phyloP scores from a whole-genome alignment of 1,140 invertebrate genomes.

The Globodera ellingtonae region DNA sequence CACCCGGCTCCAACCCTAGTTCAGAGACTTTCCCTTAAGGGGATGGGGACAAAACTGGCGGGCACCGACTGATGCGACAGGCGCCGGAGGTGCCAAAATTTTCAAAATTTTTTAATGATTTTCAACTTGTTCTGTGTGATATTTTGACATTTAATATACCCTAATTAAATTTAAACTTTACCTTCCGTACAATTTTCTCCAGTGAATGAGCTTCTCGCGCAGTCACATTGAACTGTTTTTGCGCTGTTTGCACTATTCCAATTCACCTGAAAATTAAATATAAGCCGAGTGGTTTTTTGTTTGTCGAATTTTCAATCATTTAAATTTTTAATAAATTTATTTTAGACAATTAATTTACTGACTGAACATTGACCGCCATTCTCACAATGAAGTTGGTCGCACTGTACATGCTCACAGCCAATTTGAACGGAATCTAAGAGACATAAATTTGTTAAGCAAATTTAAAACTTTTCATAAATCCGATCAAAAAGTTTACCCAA shows the following conservation, averaged over 20 bases:
- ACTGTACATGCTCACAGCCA: conserved; percentile 48
- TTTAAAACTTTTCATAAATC: too few species aligned
- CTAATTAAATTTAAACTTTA: conserved; percentile 2
- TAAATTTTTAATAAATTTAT: not conserved
- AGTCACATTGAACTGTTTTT: conserved; percentile 45
- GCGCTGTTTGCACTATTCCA: not conserved
- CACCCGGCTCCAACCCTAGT: too few species aligned
- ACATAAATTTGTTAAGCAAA: conserved; percentile 12
- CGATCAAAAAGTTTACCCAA: too few species aligned
- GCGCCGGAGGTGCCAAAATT: too few species aligned
- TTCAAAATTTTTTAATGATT: too few species aligned
- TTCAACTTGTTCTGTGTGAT: too few species aligned
- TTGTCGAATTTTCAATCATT: not conserved
- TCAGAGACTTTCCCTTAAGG: too few species aligned
- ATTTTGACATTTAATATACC: too few species aligned
- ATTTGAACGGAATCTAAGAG: conserved; percentile 45
- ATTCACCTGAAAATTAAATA: not conserved
- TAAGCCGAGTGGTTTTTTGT: not conserved
- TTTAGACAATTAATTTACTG: conserved; percentile 24
- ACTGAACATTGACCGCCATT: conserved; percentile 56
- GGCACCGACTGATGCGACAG: too few species aligned
- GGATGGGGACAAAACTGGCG: too few species aligned
- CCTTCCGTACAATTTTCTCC: conserved; percentile 45
- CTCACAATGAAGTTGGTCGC: conserved; percentile 47
- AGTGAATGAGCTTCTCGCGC: conserved; percentile 51